Evolutionary conservation across 2,797 vertebrate species (phyloP).

Genomic region (Eulemur coronatus): DNA sequence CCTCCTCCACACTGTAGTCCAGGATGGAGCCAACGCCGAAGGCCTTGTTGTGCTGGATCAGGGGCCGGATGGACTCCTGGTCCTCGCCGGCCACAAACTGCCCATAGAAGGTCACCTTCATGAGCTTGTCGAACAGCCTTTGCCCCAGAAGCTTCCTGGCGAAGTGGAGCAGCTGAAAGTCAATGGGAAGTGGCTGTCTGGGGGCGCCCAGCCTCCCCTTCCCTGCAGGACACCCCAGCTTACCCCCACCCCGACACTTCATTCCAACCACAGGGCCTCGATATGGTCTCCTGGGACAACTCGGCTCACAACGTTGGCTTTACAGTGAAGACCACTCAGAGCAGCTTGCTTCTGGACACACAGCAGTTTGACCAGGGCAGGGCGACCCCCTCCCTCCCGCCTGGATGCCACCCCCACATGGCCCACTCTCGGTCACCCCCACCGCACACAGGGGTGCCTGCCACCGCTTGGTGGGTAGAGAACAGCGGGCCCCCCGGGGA

Average conservation of each 20-base stretch:
- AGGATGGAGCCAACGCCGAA: conserved; percentile 95
- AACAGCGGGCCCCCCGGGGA: neutral
- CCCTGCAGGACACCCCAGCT: neutral
- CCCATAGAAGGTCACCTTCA: conserved; percentile 98
- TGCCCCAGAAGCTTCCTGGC: conserved; percentile 89
- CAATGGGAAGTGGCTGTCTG: neutral
- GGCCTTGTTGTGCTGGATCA: conserved; percentile 89
- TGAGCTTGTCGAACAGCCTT: conserved; percentile 90
- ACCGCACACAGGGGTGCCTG: neutral
- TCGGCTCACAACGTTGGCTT: neutral
- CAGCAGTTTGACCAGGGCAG: neutral
- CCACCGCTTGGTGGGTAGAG: neutral
- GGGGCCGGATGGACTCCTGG: conserved; percentile 93
- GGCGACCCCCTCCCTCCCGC: neutral
- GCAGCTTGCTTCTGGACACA: neutral
- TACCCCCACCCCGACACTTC: neutral
- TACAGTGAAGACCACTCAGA: neutral
- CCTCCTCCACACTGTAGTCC: conserved; percentile 95
- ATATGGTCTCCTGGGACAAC: neutral
- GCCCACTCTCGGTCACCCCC: neutral
- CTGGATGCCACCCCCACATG: no score
- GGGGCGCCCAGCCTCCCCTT: neutral
- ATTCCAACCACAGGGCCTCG: neutral
- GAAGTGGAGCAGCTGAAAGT: conserved; percentile 88
- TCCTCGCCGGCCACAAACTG: conserved; percentile 97